Percentiles rank a stretch among this genome's conserved stretches.
Conservation (phyloP, 2,797 vertebrate genomes). For the Pteronotus mesoamericanus region DNA sequence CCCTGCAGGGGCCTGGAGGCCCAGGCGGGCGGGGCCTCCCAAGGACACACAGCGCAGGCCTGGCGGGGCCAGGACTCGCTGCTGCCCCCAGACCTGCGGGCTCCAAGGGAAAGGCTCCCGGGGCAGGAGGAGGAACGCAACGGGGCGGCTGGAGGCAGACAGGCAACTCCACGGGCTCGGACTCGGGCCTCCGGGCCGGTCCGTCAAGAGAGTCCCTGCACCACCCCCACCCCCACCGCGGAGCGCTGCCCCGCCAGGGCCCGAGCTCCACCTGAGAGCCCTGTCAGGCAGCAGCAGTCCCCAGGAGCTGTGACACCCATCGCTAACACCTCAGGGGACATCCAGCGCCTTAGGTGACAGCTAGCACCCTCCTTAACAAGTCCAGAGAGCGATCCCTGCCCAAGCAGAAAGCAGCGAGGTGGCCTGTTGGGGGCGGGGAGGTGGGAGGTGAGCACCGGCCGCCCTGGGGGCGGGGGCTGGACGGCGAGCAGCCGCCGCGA, state of each 20-base stretch:
- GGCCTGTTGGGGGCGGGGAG: background rate
- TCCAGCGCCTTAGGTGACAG: background rate
- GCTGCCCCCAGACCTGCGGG: background rate
- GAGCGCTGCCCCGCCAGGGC: background rate
- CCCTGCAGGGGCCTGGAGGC: background rate
- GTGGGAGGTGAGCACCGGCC: no score
- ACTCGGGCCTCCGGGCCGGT: no score
- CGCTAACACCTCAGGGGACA: background rate
- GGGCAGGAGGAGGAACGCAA: background rate
- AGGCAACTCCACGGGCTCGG: background rate
- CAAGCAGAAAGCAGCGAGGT: background rate
- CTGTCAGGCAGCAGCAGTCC: background rate
- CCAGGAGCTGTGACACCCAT: background rate
- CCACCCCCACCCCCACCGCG: background rate
- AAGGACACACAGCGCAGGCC: background rate
- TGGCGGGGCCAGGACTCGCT: background rate
- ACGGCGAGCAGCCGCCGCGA: background rate
- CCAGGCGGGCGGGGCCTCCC: background rate
- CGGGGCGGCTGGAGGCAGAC: background rate
- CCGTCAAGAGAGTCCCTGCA: background rate
- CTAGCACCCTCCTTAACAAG: background rate
- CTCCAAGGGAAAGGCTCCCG: background rate
- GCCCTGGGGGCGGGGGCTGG: background rate
- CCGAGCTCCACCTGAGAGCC: background rate
- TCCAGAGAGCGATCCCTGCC: background rate